Conservation (phyloP, 2,113 vertebrate species). For the Pluvialis apricaria region DNA sequence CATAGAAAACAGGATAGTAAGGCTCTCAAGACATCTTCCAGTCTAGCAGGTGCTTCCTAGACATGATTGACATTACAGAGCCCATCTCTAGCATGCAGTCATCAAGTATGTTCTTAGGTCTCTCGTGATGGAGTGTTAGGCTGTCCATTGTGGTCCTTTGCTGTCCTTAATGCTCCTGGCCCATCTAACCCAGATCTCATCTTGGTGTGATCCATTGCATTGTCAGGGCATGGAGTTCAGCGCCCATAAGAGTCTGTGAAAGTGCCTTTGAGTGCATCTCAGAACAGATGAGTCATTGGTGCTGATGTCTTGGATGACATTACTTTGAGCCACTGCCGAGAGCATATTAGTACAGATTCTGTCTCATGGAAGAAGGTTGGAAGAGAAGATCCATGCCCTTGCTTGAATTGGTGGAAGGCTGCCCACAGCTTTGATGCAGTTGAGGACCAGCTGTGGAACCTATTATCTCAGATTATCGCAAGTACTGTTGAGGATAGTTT, state of each 20-base stretch:
- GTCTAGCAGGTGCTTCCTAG: background rate
- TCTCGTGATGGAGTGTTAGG: rapidly evolving
- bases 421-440: background rate
- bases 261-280: background rate
- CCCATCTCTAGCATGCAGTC: too few species aligned
- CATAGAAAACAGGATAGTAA: background rate
- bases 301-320: background rate
- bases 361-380: background rate
- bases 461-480: rapidly evolving
- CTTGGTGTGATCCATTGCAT: background rate
- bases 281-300: background rate
- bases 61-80: rapidly evolving
- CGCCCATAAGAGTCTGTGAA: background rate
- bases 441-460: background rate
- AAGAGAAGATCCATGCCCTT: background rate
- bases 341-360: background rate
- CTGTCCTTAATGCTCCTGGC: background rate
- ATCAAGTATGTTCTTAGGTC: rapidly evolving
- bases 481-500: rapidly evolving
- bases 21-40: background rate
- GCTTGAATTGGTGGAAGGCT: background rate
- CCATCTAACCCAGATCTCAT: background rate
- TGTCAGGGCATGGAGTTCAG: background rate
- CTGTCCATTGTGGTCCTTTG: background rate
- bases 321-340: background rate